phyloP scores from a whole-genome alignment of 2,113 vertebrate genomes.

The Syrmaticus mikado region DNA sequence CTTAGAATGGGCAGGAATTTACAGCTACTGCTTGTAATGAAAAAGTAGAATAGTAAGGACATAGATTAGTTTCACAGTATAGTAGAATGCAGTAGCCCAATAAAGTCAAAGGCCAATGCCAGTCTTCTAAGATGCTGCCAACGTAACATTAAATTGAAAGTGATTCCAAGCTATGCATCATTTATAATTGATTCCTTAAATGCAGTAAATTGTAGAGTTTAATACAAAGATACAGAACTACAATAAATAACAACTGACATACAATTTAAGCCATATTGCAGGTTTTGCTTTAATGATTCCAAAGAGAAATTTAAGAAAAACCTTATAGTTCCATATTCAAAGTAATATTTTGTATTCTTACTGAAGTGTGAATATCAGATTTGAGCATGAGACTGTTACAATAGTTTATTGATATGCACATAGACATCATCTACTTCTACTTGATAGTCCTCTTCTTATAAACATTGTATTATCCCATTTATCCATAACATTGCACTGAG shows the following conservation, averaged over 20 bases:
- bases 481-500: neutral
- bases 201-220: neutral
- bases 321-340: neutral
- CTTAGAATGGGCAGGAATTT: neutral
- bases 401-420: neutral
- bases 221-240: neutral
- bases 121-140: neutral
- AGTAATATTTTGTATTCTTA: neutral
- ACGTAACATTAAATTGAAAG: neutral
- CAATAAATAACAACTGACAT: neutral
- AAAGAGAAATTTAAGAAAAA: neutral
- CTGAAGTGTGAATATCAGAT: neutral
- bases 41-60: neutral
- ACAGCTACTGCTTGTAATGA: neutral
- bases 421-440: neutral
- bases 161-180: neutral
- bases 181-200: neutral
- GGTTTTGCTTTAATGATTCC: neutral
- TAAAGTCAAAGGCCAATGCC: neutral
- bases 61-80: rapidly evolving
- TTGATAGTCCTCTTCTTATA: neutral
- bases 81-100: neutral
- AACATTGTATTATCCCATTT: neutral
- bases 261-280: neutral
- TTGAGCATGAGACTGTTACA: neutral